A percentile compares a stretch with the other conserved stretches of the same genome.
Evolutionary conservation across 2,113 vertebrate genomes (phyloP).

Genomic region (Grallaria varia): DNA sequence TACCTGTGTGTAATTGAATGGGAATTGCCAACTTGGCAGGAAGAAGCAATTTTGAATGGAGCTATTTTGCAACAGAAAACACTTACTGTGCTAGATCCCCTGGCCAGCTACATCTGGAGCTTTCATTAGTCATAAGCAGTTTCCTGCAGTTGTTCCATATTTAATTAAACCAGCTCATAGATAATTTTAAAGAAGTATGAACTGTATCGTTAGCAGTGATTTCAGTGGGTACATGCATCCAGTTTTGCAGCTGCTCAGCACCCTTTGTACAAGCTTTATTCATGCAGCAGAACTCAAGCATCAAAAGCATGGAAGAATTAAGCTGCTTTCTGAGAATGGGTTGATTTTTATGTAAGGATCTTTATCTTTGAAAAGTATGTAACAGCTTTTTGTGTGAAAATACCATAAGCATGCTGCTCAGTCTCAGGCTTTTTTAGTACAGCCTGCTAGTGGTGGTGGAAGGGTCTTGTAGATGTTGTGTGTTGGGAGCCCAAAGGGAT

Average conservation of each 20-base stretch:
- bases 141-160: conserved; percentile 4
- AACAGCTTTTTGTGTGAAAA: neutral
- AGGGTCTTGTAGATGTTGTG: neutral
- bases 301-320: neutral
- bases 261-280: neutral
- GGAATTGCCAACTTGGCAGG: neutral
- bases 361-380: neutral
- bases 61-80: neutral
- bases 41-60: neutral
- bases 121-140: conserved; percentile 10
- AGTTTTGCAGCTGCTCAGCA: neutral
- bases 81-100: neutral
- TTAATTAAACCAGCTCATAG: neutral
- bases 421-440: neutral
- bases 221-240: neutral
- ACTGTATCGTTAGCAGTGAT: neutral
- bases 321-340: neutral
- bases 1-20: neutral
- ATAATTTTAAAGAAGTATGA: neutral
- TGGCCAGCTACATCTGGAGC: neutral
- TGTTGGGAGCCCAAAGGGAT: neutral
- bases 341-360: neutral
- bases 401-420: fast-evolving
- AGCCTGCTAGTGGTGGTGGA: neutral
- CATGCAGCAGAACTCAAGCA: neutral